Evolutionary conservation across 2,797 vertebrate genomes (phyloP).

Genomic region (Rhinella marina): DNA sequence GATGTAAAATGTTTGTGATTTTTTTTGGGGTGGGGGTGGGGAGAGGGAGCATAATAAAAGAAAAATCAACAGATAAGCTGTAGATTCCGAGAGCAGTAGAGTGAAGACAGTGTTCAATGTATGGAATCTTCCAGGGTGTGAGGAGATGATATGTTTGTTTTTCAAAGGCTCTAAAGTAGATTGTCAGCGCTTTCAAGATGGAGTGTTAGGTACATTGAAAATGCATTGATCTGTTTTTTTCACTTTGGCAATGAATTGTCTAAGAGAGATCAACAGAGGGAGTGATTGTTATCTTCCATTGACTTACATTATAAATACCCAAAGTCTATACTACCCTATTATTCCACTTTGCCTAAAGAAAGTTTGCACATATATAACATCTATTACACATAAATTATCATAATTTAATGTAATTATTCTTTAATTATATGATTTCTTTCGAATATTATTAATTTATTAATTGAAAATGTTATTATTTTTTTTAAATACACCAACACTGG

Average conservation of each 20-base stretch:
- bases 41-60: neutral
- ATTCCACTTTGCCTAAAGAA: neutral
- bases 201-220: constrained; percentile 72
- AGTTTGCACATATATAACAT: neutral
- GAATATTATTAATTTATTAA: neutral
- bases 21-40: neutral
- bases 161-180: constrained; percentile 63
- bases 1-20: constrained; percentile 2
- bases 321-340: neutral
- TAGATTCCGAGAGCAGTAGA: neutral
- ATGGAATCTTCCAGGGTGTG: constrained; percentile 32
- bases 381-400: neutral
- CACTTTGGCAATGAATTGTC: constrained; percentile 73
- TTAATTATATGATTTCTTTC: neutral
- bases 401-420: neutral
- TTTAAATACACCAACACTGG: neutral
- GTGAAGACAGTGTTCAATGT: constrained; percentile 21
- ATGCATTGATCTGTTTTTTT: constrained; percentile 73
- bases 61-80: neutral
- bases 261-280: constrained; percentile 61
- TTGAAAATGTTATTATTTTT: neutral
- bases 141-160: constrained; percentile 71
- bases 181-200: constrained; percentile 76
- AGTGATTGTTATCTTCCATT: constrained; percentile 60
- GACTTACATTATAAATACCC: neutral